Percentiles rank a stretch among this genome's conserved stretches.
Evolutionary conservation across 2,888 invertebrate species (phyloP).

Genomic region (Cyaniris semiargus): DNA sequence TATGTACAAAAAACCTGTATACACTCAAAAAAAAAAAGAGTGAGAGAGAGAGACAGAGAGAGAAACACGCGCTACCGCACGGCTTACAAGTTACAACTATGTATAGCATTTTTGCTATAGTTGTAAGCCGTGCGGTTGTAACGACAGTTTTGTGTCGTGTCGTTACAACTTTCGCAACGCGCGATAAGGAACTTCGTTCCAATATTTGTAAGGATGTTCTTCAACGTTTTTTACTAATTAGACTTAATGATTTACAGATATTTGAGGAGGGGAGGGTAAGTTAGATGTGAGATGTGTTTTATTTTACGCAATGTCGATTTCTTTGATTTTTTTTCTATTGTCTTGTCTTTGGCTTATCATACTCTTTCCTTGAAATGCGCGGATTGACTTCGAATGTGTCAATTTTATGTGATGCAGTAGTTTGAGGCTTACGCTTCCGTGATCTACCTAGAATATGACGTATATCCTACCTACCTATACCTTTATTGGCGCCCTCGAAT

Average conservation of each 20-base stretch:
- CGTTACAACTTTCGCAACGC: no score
- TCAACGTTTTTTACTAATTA: not conserved
- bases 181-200: no score
- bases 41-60: no score
- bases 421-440: not conserved
- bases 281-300: not conserved
- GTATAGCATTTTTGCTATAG: no score
- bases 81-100: no score
- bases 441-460: not conserved
- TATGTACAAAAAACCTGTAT: no score
- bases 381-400: not conserved
- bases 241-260: slow-evolving; percentile 1
- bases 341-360: not conserved
- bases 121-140: no score
- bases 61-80: no score
- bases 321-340: not conserved
- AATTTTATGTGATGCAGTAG: not conserved
- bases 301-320: not conserved
- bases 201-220: no score
- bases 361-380: not conserved
- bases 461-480: no score
- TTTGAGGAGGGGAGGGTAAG: not conserved
- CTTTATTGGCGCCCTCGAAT: not conserved
- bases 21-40: no score
- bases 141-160: no score